Percentiles rank a stretch among this genome's conserved stretches.
phyloP scores from a whole-genome alignment of 2,888 invertebrate genomes.

The Euplexia lucipara region DNA sequence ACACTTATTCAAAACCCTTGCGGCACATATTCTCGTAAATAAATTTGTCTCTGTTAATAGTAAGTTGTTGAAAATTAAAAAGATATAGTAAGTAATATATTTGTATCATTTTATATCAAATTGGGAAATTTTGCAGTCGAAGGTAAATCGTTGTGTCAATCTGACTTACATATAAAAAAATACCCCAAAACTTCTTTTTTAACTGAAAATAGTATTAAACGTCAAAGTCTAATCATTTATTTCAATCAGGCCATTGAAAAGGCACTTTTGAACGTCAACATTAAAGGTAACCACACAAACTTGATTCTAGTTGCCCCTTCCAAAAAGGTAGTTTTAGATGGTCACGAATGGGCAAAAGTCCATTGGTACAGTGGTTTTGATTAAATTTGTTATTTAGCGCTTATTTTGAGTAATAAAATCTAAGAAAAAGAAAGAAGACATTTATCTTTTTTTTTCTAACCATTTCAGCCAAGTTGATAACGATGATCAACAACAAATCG shows the following conservation, averaged over 20 bases:
- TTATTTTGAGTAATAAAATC: neutral
- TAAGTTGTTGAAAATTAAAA: neutral
- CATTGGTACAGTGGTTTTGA: too few relatives aligned
- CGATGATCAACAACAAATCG: conserved; percentile 49
- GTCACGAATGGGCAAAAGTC: too few relatives aligned
- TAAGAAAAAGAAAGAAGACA: too few relatives aligned
- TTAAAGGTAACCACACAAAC: too few relatives aligned
- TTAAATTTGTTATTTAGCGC: neutral
- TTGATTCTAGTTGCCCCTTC: too few relatives aligned
- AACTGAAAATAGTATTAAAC: neutral
- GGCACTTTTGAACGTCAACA: too few relatives aligned
- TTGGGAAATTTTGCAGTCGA: too few relatives aligned
- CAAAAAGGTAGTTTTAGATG: too few relatives aligned
- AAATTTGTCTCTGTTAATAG: neutral
- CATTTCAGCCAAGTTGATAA: conserved; percentile 55
- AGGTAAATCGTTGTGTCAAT: neutral
- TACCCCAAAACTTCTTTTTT: neutral
- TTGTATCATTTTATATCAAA: neutral
- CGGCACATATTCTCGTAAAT: conserved; percentile 28
- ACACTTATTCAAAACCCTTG: conserved; percentile 18
- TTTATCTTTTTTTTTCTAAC: too few relatives aligned
- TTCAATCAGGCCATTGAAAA: too few relatives aligned
- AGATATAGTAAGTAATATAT: too few relatives aligned
- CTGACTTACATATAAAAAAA: neutral
- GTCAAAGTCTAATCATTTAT: too few relatives aligned